Conservation (phyloP, 37 sponge, comb jelly and placozoan species). For the Bolinopsis microptera region DNA sequence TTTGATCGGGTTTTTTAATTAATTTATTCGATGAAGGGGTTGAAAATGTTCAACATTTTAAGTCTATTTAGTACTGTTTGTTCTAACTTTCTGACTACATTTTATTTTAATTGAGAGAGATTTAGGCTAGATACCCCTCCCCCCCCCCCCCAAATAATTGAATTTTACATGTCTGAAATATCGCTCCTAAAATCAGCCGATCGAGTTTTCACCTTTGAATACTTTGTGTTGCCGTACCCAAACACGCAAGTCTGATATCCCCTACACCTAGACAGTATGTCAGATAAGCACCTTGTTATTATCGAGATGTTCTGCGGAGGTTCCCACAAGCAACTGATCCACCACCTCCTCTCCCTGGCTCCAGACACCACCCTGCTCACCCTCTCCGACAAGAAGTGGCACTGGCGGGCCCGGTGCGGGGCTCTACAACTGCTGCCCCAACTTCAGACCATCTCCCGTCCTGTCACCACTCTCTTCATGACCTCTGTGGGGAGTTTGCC, state of each 20-base stretch:
- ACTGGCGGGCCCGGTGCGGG: constrained; percentile 82
- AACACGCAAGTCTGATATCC: too few species aligned
- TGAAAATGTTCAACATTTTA: not conserved
- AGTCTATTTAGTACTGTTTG: not conserved
- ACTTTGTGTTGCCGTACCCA: too few species aligned
- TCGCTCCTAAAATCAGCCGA: too few species aligned
- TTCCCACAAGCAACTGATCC: constrained; percentile 80
- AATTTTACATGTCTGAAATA: too few species aligned
- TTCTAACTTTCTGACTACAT: too few species aligned
- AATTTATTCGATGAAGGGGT: not conserved
- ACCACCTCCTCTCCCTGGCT: constrained; percentile 69
- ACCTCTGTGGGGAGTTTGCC: constrained; percentile 82
- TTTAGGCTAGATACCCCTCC: too few species aligned
- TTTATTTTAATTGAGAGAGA: too few species aligned
- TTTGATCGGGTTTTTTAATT: not conserved
- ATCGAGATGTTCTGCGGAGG: constrained; percentile 90
- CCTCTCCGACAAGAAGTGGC: constrained; percentile 86
- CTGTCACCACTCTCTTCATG: constrained; percentile 68
- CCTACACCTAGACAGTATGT: too few species aligned
- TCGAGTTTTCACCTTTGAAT: too few species aligned
- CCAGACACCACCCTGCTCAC: constrained; percentile 68
- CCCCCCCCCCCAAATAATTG: too few species aligned
- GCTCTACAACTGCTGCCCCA: constrained; percentile 72
- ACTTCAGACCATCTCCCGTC: not conserved
- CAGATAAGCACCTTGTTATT: constrained; percentile 48